Conservation (phyloP, 2,888 invertebrate species). For the Capitulum mitella region DNA sequence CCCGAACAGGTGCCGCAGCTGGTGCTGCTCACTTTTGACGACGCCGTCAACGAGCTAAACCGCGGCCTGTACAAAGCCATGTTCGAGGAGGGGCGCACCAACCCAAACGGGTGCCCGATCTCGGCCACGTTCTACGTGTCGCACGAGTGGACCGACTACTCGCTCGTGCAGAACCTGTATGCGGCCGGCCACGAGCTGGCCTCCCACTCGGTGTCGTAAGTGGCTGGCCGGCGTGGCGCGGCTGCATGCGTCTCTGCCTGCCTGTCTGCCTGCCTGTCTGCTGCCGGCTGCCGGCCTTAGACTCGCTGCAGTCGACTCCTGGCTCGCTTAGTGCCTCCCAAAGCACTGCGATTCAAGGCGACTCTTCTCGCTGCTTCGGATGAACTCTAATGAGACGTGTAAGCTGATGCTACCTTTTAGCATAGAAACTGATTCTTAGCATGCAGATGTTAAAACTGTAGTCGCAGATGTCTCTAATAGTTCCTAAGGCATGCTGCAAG, state of each 20-base stretch:
- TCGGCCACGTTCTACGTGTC: conserved; percentile 95
- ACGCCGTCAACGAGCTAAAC: conserved; percentile 90
- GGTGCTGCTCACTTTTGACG: conserved; percentile 86
- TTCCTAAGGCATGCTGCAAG: too few relatives aligned
- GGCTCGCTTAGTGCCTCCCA: too few relatives aligned
- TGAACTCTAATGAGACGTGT: too few relatives aligned
- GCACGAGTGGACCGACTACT: conserved; percentile 98
- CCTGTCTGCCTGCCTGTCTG: too few relatives aligned
- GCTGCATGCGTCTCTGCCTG: not conserved
- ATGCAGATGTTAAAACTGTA: too few relatives aligned
- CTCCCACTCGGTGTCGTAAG: conserved; percentile 55
- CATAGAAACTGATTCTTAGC: too few relatives aligned
- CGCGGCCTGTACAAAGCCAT: conserved; percentile 82
- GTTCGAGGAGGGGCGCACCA: conserved; percentile 80
- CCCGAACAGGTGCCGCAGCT: conserved; percentile 82
- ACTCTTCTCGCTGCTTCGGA: too few relatives aligned
- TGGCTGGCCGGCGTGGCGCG: not conserved
- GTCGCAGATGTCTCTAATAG: too few relatives aligned
- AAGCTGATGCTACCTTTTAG: too few relatives aligned
- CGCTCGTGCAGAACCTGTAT: conserved; percentile 92
- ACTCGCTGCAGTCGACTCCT: too few relatives aligned
- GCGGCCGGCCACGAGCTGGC: conserved; percentile 94
- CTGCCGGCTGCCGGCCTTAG: too few relatives aligned
- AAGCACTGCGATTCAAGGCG: too few relatives aligned
- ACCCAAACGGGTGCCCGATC: conserved; percentile 88